Percentiles rank a stretch among this genome's conserved stretches.
Evolutionary conservation across 2,888 invertebrate genomes (phyloP).

Genomic region (Apamea anceps): DNA sequence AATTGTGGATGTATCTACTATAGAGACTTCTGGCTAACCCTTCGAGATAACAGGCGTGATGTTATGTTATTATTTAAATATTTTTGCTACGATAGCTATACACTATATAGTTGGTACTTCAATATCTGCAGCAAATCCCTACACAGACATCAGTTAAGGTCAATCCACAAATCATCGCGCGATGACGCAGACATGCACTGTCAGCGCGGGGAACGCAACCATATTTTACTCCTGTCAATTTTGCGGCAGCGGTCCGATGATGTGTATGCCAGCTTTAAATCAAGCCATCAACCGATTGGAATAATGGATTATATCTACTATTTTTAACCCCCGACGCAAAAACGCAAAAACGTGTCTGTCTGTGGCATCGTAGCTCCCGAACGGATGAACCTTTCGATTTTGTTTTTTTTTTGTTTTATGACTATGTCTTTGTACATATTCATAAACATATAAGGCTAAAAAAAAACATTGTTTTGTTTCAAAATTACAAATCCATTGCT

Average conservation of each 20-base stretch:
- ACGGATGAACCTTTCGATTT: too few species aligned
- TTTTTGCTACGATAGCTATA: background rate
- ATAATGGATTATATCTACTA: constrained; percentile 9
- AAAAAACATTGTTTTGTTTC: background rate
- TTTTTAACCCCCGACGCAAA: too few species aligned
- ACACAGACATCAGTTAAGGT: constrained; percentile 36
- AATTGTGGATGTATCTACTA: background rate
- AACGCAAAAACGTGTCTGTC: too few species aligned
- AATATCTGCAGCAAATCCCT: constrained; percentile 4
- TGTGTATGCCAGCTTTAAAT: constrained; percentile 39
- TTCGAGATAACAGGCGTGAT: background rate
- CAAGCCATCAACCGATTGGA: constrained; percentile 40
- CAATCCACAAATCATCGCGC: constrained; percentile 55
- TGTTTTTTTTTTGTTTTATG: too few species aligned
- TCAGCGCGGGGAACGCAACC: constrained; percentile 34
- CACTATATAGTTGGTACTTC: background rate
- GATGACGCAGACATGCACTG: constrained; percentile 57
- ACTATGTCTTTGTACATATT: background rate
- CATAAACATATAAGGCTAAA: background rate
- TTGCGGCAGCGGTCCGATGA: constrained; percentile 17
- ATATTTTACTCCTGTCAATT: constrained; percentile 59
- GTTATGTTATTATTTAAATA: background rate
- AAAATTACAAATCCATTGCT: too few species aligned
- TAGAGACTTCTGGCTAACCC: background rate
- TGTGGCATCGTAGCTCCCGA: too few species aligned